Percentiles rank a stretch among this genome's conserved stretches.
Conservation (phyloP, 37 sponge, comb jelly and placozoan genomes). For the Eunapius fragilis region DNA sequence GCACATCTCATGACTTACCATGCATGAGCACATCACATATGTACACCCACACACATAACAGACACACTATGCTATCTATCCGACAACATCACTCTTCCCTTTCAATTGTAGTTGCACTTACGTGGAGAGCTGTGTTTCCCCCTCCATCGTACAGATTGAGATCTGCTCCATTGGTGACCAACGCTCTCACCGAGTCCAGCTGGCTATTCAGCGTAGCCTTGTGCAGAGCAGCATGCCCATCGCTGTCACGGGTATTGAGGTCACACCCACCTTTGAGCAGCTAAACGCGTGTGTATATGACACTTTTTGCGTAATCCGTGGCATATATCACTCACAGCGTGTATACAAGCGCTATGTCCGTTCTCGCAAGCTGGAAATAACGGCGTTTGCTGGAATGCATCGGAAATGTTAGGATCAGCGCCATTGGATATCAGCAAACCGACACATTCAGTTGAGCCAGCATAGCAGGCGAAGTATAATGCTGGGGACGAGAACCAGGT, state of each 20-base stretch:
- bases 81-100: too few species aligned
- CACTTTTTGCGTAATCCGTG: neutral
- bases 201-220: slow-evolving; percentile 35
- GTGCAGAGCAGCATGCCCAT: slow-evolving; percentile 50
- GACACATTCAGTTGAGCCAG: slow-evolving; percentile 46
- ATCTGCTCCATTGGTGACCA: slow-evolving; percentile 37
- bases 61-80: neutral
- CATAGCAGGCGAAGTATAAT: slow-evolving; percentile 57
- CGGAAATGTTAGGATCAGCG: slow-evolving; percentile 53
- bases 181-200: slow-evolving; percentile 24
- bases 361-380: slow-evolving; percentile 46
- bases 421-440: slow-evolving; percentile 41
- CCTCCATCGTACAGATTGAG: slow-evolving; percentile 32
- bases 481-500: slow-evolving; percentile 41
- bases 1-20: too few species aligned
- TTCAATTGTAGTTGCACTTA: slow-evolving; percentile 7
- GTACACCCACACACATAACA: neutral
- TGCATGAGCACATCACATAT: too few species aligned
- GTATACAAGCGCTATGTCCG: slow-evolving; percentile 59
- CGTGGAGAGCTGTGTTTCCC: slow-evolving; percentile 67
- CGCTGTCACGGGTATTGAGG: slow-evolving; percentile 22
- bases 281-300: slow-evolving; percentile 9
- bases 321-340: slow-evolving; percentile 34
- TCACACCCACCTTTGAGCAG: slow-evolving; percentile 44
- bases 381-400: slow-evolving; percentile 31